Evolutionary conservation across 2,113 vertebrate species (phyloP), one percentile per base, ranked within the genome.

Genomic region (Sylvietta virens): DNA sequence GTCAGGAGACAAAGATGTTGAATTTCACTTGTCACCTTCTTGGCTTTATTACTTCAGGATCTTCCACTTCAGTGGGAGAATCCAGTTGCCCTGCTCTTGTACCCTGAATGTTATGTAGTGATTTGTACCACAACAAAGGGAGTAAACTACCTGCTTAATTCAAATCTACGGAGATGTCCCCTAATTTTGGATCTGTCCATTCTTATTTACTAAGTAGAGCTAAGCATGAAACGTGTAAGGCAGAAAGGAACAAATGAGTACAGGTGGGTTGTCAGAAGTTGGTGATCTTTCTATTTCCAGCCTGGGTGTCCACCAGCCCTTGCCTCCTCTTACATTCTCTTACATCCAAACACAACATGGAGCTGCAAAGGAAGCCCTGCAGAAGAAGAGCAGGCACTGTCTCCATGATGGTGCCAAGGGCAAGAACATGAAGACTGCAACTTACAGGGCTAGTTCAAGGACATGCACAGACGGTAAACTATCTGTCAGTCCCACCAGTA

Each of bases 191-290:
- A 26, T 48, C 26, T 27, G 11, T 42, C 7, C 1, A 1, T 35
- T 54, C 50, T 40, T 60, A 28, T 14, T 70, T 8, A 35, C 4
- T 35, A 11, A 44, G 37, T 3, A 17, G 44, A 37, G 8, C 31
- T 30, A 37, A 51, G 21, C 26, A 27, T 5, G 5, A 31, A 30
- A n/a, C 0, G 0, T 27, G 9, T 9, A 35, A 26, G 8, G 39
- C 4, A 42, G 31, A 51, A 73, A 64, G 33, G 20, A 45, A 2
- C 28, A 56, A 80, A 60, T 1, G 3, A 60, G 15, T 2, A 3
- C n/a, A 50, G 42, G 6, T 61, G 37, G 67, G n/a, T 8, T 47
- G 18, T 18, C 19, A 77, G 47, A 85, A 93, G 22, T 8, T 1
- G 4, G 4, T 26, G 31, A 57, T n/a, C 11, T 48, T 65, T n/a